These are phyloP conservation scores for Dasypus novemcinctus DNA, from an alignment of 2,113 vertebrate genomes.

Conservation along the genomic window DNA sequence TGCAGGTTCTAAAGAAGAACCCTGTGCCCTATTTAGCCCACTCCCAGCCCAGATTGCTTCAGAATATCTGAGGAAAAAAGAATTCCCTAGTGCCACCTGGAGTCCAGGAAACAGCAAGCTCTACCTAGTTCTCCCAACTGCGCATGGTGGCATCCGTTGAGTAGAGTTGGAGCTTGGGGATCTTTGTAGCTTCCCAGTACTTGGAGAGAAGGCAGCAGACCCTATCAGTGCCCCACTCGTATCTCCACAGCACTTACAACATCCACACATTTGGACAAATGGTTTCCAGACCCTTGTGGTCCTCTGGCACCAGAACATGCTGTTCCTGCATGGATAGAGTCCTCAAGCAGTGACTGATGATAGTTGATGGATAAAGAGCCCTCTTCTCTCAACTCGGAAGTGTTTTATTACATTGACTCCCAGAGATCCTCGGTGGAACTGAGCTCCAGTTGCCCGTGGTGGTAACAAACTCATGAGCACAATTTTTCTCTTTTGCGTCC, in stretches of 20 bases:
- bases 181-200: fast-evolving
- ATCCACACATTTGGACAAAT: too few species aligned
- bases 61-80: too few species aligned
- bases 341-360: not conserved
- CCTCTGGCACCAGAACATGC: not conserved
- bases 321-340: not conserved
- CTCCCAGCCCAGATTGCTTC: fast-evolving
- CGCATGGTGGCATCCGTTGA: fast-evolving
- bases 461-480: too few species aligned
- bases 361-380: not conserved
- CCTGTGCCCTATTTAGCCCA: fast-evolving
- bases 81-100: not conserved
- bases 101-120: not conserved
- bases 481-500: too few species aligned
- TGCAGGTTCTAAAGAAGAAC: too few species aligned
- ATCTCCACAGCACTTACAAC: not conserved
- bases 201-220: too few species aligned
- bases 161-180: not conserved
- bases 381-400: too few species aligned
- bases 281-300: not conserved
- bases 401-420: too few species aligned
- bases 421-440: not conserved
- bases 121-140: too few species aligned
- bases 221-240: too few species aligned
- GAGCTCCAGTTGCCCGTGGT: fast-evolving